Conservation (phyloP, 1,140 invertebrate genomes). For the Hirudo medicinalis region DNA sequence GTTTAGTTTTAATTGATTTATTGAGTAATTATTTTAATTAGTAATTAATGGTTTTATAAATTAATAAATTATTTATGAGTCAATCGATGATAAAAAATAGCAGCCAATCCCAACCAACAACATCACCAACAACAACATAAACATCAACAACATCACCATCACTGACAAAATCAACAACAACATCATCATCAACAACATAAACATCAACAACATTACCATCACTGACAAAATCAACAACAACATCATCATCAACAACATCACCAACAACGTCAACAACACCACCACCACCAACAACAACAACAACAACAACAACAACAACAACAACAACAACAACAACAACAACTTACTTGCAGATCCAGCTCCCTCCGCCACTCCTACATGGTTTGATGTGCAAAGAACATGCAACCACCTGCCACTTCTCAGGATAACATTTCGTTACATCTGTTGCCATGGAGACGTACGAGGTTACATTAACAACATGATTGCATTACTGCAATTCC, state of each 20-base stretch:
- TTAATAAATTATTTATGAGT: too few species aligned
- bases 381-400: slow-evolving; percentile 74
- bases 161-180: neutral
- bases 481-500: too few species aligned
- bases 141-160: neutral
- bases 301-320: slow-evolving; percentile 16
- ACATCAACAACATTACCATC: slow-evolving; percentile 19
- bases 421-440: slow-evolving; percentile 58
- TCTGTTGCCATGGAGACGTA: slow-evolving; percentile 57
- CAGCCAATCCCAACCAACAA: neutral
- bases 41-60: too few species aligned
- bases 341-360: slow-evolving; percentile 53
- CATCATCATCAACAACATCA: slow-evolving; percentile 16
- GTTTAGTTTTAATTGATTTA: too few species aligned
- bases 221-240: neutral
- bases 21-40: too few species aligned
- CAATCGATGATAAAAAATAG: too few species aligned
- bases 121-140: neutral
- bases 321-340: slow-evolving; percentile 20
- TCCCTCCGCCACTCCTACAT: slow-evolving; percentile 58
- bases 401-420: slow-evolving; percentile 69
- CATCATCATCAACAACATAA: slow-evolving; percentile 15
- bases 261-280: slow-evolving; percentile 19
- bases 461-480: too few species aligned
- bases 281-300: neutral